phyloP scores from a whole-genome alignment of 2,888 invertebrate species.

The Metopia argyrocephala region DNA sequence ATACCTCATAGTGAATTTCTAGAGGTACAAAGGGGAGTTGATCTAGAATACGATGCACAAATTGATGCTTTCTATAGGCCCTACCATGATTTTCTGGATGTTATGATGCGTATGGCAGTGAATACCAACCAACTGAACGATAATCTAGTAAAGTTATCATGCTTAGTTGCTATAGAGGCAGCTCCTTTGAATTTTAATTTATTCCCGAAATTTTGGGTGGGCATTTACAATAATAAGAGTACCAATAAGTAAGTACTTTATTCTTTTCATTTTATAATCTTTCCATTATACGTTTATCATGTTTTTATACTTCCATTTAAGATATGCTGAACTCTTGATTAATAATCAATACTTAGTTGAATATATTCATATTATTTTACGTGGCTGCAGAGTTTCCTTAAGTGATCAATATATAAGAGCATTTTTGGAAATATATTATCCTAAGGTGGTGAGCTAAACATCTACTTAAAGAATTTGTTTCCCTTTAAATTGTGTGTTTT shows the following conservation, averaged over 20 bases:
- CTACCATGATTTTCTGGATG: conserved; percentile 93
- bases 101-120: conserved; percentile 90
- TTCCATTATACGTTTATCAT: background rate
- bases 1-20: conserved; percentile 86
- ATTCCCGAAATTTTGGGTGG: conserved; percentile 95
- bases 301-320: conserved; percentile 76
- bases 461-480: background rate
- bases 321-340: conserved; percentile 88
- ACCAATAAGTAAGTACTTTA: conserved; percentile 76
- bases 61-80: conserved; percentile 89
- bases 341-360: conserved; percentile 91
- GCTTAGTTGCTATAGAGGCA: conserved; percentile 94
- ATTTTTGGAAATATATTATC: conserved; percentile 93
- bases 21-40: conserved; percentile 81
- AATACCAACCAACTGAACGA: conserved; percentile 92
- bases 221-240: conserved; percentile 84
- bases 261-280: too few species aligned
- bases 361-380: conserved; percentile 92
- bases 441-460: conserved; percentile 82
- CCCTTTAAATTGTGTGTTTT: background rate
- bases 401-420: conserved; percentile 91
- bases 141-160: conserved; percentile 90
- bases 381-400: conserved; percentile 92
- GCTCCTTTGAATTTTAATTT: conserved; percentile 92
- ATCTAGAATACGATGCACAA: conserved; percentile 87